Conservation (phyloP, 2,888 invertebrate genomes). For the Hermaeophaga mercurialis region DNA sequence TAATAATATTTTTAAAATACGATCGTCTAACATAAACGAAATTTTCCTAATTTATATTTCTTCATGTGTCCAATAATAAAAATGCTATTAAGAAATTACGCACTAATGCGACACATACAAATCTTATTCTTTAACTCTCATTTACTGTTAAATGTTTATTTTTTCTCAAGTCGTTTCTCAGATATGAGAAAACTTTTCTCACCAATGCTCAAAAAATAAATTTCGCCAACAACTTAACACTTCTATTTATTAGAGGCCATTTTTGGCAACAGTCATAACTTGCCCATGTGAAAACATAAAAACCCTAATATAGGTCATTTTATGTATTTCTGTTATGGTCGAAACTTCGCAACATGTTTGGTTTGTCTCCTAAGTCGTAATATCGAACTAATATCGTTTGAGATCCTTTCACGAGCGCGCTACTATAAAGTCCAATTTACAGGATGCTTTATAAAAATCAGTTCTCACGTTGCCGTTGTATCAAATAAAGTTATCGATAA, state of each 20-base stretch:
- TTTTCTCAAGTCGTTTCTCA: too few relatives aligned
- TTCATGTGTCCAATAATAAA: too few relatives aligned
- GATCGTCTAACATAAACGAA: too few relatives aligned
- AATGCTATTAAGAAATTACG: too few relatives aligned
- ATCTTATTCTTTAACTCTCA: too few relatives aligned
- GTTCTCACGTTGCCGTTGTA: too few relatives aligned
- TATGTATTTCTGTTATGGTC: conserved; percentile 25
- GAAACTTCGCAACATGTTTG: conserved; percentile 15
- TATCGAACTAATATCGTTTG: conserved; percentile 5
- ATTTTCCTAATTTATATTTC: too few relatives aligned
- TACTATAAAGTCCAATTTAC: not conserved
- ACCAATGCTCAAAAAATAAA: conserved; percentile 1
- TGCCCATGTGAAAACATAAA: conserved; percentile 22
- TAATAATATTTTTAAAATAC: too few relatives aligned
- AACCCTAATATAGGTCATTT: conserved; percentile 27
- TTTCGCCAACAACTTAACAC: conserved; percentile 2
- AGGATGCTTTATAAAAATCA: conserved; percentile 1
- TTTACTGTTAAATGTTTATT: too few relatives aligned
- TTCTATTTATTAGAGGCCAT: conserved; percentile 18
- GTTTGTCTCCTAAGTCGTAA: conserved; percentile 11
- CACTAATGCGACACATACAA: too few relatives aligned
- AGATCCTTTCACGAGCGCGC: not conserved
- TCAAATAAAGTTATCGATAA: too few relatives aligned
- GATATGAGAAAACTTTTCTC: not conserved
- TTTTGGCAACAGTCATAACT: conserved; percentile 23